phyloP scores from a whole-genome alignment of 2,888 invertebrate genomes.

The Sialis fuliginosa region DNA sequence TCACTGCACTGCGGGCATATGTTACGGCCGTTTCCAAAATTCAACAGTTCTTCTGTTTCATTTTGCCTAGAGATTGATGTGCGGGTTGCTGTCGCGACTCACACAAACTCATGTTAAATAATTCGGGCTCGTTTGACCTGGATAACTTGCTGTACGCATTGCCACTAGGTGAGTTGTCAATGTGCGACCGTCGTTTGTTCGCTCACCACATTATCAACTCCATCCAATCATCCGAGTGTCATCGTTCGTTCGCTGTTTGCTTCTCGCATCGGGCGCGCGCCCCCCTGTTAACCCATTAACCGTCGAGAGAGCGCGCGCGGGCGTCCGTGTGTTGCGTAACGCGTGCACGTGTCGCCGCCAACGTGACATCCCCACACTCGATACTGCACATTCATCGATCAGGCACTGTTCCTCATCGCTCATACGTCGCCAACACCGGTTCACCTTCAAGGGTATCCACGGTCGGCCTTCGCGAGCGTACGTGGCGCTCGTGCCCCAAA shows the following conservation, averaged over 20 bases:
- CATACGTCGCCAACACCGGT: background rate
- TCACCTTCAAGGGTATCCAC: conserved; percentile 1
- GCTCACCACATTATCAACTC: background rate
- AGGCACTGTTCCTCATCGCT: conserved; percentile 4
- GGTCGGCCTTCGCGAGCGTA: no score
- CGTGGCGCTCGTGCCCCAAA: no score
- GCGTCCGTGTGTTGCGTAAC: background rate
- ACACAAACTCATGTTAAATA: conserved; percentile 18
- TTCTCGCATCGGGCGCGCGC: background rate
- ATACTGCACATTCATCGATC: conserved; percentile 6
- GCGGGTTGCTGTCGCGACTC: conserved; percentile 6
- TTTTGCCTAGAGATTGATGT: conserved; percentile 5
- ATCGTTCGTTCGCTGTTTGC: background rate
- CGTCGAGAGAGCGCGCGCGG: background rate
- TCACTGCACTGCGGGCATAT: conserved; percentile 5
- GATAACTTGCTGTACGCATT: conserved; percentile 22
- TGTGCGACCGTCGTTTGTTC: conserved; percentile 1
- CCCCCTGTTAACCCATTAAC: background rate
- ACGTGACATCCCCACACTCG: background rate
- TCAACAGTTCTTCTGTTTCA: conserved; percentile 1
- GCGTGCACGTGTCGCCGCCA: background rate
- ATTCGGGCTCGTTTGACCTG: conserved; percentile 21
- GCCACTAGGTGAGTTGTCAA: conserved; percentile 14
- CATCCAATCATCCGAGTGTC: background rate
- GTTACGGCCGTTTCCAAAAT: conserved; percentile 5